Percentiles rank a stretch among this genome's conserved stretches.
Evolutionary conservation across 2,113 vertebrate species (phyloP).

Genomic region (Paramormyrops kingsleyae): DNA sequence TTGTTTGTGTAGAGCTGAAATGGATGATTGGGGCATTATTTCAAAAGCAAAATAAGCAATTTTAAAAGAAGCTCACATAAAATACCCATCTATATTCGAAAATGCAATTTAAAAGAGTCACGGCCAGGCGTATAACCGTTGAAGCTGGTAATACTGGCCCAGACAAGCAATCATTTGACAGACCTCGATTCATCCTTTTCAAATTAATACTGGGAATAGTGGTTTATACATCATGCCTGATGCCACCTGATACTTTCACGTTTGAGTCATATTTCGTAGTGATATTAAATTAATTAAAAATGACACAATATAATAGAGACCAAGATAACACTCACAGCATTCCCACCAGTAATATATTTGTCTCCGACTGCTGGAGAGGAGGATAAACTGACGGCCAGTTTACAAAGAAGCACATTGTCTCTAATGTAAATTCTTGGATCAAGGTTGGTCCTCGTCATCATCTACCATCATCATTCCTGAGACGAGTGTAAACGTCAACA

Average conservation of each 20-base stretch:
- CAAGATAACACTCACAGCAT: not conserved
- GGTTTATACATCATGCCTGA: not conserved
- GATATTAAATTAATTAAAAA: not conserved
- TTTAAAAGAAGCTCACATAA: not conserved
- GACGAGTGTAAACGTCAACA: not conserved
- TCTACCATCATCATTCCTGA: not conserved
- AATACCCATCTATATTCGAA: not conserved
- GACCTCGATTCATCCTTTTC: not conserved
- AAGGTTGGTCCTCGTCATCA: not conserved
- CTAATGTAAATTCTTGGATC: not conserved
- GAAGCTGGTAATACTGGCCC: not conserved
- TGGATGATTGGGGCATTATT: not conserved
- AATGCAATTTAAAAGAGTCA: not conserved
- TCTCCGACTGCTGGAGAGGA: constrained; percentile 16
- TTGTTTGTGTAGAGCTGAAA: not conserved
- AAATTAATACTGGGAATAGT: not conserved
- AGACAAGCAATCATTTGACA: not conserved
- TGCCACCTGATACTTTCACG: not conserved
- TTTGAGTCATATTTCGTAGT: not conserved
- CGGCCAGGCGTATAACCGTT: not conserved
- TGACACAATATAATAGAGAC: not conserved
- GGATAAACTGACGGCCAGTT: not conserved
- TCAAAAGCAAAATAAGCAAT: not conserved
- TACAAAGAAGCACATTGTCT: not conserved
- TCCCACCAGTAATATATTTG: not conserved